Percentiles rank a stretch among this genome's conserved stretches.
These are phyloP conservation scores for Parnassius apollo DNA, from an alignment of 2,888 invertebrate species.

Conservation along the genomic window DNA sequence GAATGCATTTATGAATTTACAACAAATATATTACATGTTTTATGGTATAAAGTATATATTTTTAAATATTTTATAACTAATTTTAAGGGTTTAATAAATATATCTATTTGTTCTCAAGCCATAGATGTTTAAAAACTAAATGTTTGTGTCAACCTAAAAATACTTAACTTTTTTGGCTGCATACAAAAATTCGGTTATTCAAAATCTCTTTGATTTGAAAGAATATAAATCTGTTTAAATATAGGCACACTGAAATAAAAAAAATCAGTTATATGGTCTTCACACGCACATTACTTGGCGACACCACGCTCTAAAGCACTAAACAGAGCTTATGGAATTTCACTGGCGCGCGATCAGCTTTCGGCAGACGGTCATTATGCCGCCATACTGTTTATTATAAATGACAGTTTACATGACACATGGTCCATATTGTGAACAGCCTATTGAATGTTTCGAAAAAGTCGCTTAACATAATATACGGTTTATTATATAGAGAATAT, in stretches of 20 bases:
- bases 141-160: too few species aligned
- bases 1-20: too few species aligned
- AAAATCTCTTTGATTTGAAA: slow-evolving; percentile 3
- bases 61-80: too few species aligned
- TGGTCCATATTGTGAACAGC: slow-evolving; percentile 3
- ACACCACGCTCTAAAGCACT: slow-evolving; percentile 7
- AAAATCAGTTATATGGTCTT: slow-evolving; percentile 2
- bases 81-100: too few species aligned
- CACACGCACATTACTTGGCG: slow-evolving; percentile 1
- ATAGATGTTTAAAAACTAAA: too few species aligned
- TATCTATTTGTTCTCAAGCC: too few species aligned
- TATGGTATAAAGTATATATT: too few species aligned
- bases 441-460: slow-evolving; percentile 13
- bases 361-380: slow-evolving; percentile 16
- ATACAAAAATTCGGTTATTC: too few species aligned
- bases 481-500: too few species aligned
- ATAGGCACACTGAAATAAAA: slow-evolving; percentile 2
- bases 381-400: slow-evolving; percentile 19
- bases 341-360: slow-evolving; percentile 10
- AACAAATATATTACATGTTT: too few species aligned
- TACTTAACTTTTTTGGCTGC: too few species aligned
- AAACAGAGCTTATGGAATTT: slow-evolving; percentile 18
- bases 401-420: slow-evolving; percentile 8
- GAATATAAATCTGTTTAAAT: slow-evolving; percentile 10
- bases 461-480: background rate